Evolutionary conservation across 2,797 vertebrate genomes (phyloP).

Genomic region (Neopelma chrysocephalum): DNA sequence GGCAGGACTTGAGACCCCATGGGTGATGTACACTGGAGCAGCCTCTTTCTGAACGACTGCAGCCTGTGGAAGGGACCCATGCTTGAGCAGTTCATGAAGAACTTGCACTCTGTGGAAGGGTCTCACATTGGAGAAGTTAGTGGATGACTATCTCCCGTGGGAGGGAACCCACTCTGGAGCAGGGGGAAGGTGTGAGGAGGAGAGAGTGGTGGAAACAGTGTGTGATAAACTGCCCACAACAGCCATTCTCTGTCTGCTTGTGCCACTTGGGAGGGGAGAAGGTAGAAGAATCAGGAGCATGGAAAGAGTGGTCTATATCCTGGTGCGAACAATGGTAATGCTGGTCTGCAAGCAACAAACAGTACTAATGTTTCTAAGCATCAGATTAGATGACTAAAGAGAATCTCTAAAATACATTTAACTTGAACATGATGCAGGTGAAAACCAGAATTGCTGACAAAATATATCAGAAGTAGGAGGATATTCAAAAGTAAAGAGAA

Average conservation of each 20-base stretch:
- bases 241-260: neutral
- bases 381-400: neutral
- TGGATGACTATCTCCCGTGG: neutral
- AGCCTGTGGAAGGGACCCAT: accelerated
- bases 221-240: neutral
- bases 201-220: neutral
- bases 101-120: neutral
- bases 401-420: neutral
- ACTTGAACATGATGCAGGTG: neutral
- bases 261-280: neutral
- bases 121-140: neutral
- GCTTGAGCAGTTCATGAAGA: neutral
- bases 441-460: neutral
- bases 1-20: accelerated
- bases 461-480: neutral
- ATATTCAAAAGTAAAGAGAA: neutral
- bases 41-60: neutral
- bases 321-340: neutral
- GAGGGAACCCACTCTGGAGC: neutral
- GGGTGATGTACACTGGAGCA: accelerated
- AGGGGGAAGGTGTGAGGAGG: neutral
- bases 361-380: neutral
- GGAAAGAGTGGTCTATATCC: neutral
- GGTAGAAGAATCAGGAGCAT: too few relatives aligned
- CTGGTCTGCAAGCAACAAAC: neutral